Base-by-base conservation (phyloP, 64 coral and sea anemone genomes). In the Porites lutea region DNA sequence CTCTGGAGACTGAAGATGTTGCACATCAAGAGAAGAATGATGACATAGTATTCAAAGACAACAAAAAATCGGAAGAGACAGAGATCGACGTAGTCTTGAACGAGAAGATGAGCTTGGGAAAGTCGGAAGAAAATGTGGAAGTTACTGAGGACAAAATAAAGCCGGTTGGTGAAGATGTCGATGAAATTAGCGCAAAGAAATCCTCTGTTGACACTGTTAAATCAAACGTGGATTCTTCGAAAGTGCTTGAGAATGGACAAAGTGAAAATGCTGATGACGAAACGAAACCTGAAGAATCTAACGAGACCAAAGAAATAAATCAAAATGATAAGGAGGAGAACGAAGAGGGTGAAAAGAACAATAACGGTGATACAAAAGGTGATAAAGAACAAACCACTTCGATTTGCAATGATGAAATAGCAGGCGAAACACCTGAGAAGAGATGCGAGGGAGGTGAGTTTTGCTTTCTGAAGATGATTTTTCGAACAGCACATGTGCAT, bases 391-490 rank as follows among this genome's bases (percentile, higher is more conserved):
- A 22, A 67, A n/a, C 11, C 63, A 4, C 9, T 4, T 50, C 63
- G 19, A 63, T 52, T 13, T 10, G 61, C 0, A 67, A 51, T 65
- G 62, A 51, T 67, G 47, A 52, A 18, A 50, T 65, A 19, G 4
- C 61, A 66, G 10, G 46, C 21, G 47, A 83, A 67, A 48, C 22
- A 18, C 4, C 47, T 12, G 18, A 52, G 45, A 9, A 14, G 46
- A 65, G 5, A 5, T 21, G 81, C 52, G 62, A 83, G 68, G 63
- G 63, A 83, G 81, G 81, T 83, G 15, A 83, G 60, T 83, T 6
- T 3, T 12, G 15, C 2, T 44, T 12, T 27, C 54, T 1, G 54
- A 6, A 57, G 54, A 57, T 11, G 12, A 37, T 37, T 37, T 37
- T 37, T 37, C 27, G 27, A 37, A 37, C 27, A 37, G 27, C 27